Percentiles rank a stretch among this genome's conserved stretches.
Conservation (phyloP, 2,888 invertebrate species). For the Erebia palarica region DNA sequence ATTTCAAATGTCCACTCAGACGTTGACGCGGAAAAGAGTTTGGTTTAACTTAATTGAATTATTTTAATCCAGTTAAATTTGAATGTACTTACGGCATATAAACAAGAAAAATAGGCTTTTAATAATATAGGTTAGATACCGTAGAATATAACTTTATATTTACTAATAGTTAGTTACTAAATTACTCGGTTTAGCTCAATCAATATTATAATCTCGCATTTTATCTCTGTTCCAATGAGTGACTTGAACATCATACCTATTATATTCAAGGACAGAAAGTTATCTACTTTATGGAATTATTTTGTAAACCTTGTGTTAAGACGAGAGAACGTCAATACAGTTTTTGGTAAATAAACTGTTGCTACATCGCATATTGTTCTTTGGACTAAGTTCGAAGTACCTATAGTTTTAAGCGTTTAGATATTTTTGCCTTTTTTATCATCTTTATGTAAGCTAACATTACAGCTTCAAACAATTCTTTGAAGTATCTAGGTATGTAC, state of each 20-base stretch:
- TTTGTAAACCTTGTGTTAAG: not conserved
- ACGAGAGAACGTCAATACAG: not conserved
- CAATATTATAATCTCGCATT: conserved; percentile 3
- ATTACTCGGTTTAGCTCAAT: not conserved
- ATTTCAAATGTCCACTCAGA: too few species aligned
- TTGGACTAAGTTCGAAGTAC: not conserved
- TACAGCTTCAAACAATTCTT: not conserved
- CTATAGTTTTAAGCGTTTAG: too few species aligned
- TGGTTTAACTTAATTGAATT: too few species aligned
- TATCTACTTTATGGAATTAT: not conserved
- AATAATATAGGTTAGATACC: too few species aligned
- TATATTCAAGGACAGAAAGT: not conserved
- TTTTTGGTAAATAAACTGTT: not conserved
- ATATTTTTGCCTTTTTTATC: too few species aligned
- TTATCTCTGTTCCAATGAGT: not conserved
- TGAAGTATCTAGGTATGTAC: not conserved
- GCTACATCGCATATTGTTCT: not conserved
- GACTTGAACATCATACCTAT: not conserved
- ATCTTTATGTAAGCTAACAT: not conserved
- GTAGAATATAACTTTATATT: not conserved
- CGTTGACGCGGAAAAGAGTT: too few species aligned
- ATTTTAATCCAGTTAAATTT: too few species aligned
- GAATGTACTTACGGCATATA: too few species aligned
- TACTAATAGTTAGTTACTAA: too few species aligned
- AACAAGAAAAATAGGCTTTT: too few species aligned